Evolutionary conservation across 2,797 vertebrate genomes (phyloP), one percentile per base, ranked within the genome.

Genomic region (Serranus cabrilla): DNA sequence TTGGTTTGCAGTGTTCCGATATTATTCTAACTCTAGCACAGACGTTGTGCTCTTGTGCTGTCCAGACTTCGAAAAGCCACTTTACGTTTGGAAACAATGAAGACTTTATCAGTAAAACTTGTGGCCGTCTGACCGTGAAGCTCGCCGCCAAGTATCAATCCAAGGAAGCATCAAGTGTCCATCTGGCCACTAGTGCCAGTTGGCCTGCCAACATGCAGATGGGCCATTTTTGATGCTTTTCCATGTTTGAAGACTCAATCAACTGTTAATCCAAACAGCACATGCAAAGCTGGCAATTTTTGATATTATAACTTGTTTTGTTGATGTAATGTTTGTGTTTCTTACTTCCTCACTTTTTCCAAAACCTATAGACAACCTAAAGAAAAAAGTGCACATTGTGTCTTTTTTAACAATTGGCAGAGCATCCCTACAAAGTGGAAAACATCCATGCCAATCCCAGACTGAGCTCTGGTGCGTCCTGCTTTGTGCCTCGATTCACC

Each of bases 101-200:
- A 71, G 63, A 78, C 54, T 56, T 82, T 71, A 75, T 78, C 31
- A 43, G 78, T 50, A 27, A 72, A 76, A 40, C 70, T 63, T 46
- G 46, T 0, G 4, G 27, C 40, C 45, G 61, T 80, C 51, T 67
- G 68, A 61, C 57, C 54, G 10, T 20, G 39, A 67, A 59, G 51
- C 71, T 77, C 45, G n/a, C 68, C 71, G 82, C 78, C 76, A 86
- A 85, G 81, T 82, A 76, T 89, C 58, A 69, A 12, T 84, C 74
- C 78, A 70, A 87, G 76, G 83, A 80, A 68, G 68, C 62, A 80
- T 85, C 61, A 59, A 84, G 77, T 75, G 83, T 80, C 85, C 84
- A 82, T 89, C 88, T 88, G 88, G 80, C 42, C 76, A 51, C 49
- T 62, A 43, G n/a, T 21, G 49, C 70, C 73, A 73, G 42, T 69